phyloP scores from a whole-genome alignment of 1,140 invertebrate species.

The Gonatopus flavifemur region DNA sequence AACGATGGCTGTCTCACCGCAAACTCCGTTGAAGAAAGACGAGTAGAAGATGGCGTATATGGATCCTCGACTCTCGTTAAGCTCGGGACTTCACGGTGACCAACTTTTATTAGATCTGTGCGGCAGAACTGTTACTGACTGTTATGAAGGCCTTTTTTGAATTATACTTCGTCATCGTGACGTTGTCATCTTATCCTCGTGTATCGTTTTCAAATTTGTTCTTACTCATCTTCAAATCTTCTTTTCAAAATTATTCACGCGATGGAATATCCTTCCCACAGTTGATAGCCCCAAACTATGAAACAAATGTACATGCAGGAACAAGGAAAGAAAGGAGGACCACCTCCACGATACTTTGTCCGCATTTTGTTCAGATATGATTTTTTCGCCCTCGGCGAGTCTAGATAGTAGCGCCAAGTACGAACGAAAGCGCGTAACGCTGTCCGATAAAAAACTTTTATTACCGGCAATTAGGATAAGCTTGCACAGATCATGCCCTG shows the following conservation, averaged over 20 bases:
- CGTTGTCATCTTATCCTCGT: no score
- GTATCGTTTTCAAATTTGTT: no score
- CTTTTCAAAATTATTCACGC: no score
- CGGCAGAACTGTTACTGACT: conserved; percentile 25
- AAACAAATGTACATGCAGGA: no score
- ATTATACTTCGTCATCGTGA: no score
- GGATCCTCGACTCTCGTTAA: conserved; percentile 27
- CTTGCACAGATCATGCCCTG: no score
- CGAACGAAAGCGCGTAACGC: conserved; percentile 43
- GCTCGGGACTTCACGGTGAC: conserved; percentile 43
- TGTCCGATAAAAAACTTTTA: conserved; percentile 41
- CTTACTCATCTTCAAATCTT: no score
- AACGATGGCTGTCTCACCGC: conserved; percentile 27
- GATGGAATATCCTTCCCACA: no score
- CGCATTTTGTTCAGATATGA: conserved; percentile 29
- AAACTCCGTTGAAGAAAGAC: conserved; percentile 1
- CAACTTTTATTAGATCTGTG: conserved; percentile 46
- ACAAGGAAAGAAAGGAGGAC: no score
- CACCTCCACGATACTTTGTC: no score
- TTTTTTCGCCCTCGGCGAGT: conserved; percentile 32
- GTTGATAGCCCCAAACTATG: no score
- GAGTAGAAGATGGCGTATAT: no score
- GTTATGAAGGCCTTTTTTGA: conserved; percentile 40
- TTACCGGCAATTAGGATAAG: conserved; percentile 42
- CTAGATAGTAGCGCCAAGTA: conserved; percentile 26